These are phyloP conservation scores for Trididemnum nubilum DNA, from an alignment of 23 tunicate species.

Conservation along the genomic window DNA sequence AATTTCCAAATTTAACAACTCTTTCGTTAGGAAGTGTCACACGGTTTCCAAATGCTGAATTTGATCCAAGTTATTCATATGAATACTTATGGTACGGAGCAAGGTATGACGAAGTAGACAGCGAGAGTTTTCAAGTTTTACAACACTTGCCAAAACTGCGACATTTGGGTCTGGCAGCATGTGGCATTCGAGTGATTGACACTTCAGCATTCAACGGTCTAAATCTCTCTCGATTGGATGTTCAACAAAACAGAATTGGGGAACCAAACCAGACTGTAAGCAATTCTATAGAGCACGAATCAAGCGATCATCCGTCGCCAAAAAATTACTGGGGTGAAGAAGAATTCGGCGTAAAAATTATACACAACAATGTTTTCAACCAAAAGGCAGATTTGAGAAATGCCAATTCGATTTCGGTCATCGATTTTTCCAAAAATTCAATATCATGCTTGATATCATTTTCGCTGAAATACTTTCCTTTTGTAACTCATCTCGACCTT, in stretches of 20 bases:
- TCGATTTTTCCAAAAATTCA: background rate
- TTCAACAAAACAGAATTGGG: background rate
- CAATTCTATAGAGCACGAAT: too few species aligned
- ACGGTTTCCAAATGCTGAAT: background rate
- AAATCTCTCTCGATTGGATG: background rate
- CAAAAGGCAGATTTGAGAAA: background rate
- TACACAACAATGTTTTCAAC: background rate
- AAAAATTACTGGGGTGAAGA: background rate
- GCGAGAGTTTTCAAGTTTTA: background rate
- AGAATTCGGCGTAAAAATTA: background rate
- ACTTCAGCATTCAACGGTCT: background rate
- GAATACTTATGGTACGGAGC: background rate
- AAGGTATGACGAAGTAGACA: background rate
- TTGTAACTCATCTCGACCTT: background rate
- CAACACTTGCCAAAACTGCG: background rate
- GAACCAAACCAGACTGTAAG: background rate
- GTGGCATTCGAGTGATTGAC: background rate
- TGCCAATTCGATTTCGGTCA: background rate
- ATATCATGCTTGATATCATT: background rate
- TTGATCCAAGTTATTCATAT: background rate
- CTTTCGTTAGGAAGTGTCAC: background rate
- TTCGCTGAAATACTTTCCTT: background rate
- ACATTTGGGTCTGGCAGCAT: background rate
- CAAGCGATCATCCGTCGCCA: background rate
- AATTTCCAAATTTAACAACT: conserved; percentile 1